Evolutionary conservation across 1,140 invertebrate species (phyloP).

Genomic region (Hyphantria cunea): DNA sequence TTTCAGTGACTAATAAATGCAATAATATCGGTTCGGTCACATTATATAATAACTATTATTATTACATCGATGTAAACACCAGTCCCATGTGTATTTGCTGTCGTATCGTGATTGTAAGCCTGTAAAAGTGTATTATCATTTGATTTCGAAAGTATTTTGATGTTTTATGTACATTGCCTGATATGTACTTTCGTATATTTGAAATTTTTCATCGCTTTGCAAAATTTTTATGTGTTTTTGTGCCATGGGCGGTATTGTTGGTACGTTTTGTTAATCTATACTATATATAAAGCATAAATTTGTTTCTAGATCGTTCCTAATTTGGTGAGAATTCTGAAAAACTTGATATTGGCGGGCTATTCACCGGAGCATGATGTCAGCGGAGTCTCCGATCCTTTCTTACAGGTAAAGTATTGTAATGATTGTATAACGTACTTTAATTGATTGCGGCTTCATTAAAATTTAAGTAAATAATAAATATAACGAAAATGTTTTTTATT

Average conservation of each 20-base stretch:
- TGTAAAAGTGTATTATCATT: slow-evolving; percentile 10
- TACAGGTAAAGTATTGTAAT: slow-evolving; percentile 87
- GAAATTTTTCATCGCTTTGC: slow-evolving; percentile 21
- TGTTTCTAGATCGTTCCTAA: slow-evolving; percentile 97
- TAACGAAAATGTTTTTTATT: no score
- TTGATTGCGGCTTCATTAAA: no score
- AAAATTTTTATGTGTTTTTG: slow-evolving; percentile 38
- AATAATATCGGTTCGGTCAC: slow-evolving; percentile 11
- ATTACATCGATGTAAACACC: slow-evolving; percentile 19
- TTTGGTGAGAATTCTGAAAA: slow-evolving; percentile 98
- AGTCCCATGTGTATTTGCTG: slow-evolving; percentile 28
- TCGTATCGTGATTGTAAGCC: slow-evolving; percentile 29
- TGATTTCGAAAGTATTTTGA: slow-evolving; percentile 38
- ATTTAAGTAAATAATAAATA: no score
- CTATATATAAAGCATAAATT: slow-evolving; percentile 25
- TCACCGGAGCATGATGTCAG: slow-evolving; percentile 99
- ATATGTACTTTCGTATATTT: slow-evolving; percentile 12
- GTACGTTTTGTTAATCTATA: slow-evolving; percentile 3
- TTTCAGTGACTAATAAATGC: slow-evolving; percentile 30
- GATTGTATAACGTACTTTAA: no score
- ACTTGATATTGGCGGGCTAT: slow-evolving; percentile 98
- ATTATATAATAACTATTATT: slow-evolving; percentile 6
- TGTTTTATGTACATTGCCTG: slow-evolving; percentile 32
- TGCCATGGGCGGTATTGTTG: slow-evolving; percentile 40
- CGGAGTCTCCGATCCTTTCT: slow-evolving; percentile 99